phyloP scores from a whole-genome alignment of 2,113 vertebrate species.

The Saccopteryx leptura region DNA sequence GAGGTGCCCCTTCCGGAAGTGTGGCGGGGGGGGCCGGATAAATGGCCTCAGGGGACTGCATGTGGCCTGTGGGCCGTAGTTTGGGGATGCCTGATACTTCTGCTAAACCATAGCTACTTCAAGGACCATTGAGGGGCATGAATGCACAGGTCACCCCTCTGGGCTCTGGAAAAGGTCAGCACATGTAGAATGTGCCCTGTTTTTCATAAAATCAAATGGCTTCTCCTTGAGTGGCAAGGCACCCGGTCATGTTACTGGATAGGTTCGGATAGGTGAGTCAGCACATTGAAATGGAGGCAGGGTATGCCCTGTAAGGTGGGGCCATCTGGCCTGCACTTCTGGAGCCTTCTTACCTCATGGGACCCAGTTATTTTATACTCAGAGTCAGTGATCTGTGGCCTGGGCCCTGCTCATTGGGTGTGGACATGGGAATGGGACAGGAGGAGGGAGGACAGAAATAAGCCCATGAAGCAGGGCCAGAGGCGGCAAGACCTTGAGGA shows the following conservation, averaged over 20 bases:
- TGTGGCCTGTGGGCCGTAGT: too few species aligned
- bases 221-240: neutral
- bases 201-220: neutral
- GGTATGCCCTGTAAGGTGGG: neutral
- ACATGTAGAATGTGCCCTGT: fast-evolving
- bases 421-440: constrained; percentile 62
- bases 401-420: constrained; percentile 1
- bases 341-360: neutral
- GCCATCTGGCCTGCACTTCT: neutral
- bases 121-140: fast-evolving
- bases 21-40: too few species aligned
- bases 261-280: neutral
- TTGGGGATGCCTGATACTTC: too few species aligned
- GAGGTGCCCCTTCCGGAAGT: too few species aligned
- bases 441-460: constrained; percentile 68
- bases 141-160: fast-evolving
- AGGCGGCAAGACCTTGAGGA: constrained; percentile 32
- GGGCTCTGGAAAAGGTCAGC: neutral
- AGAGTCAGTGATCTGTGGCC: neutral
- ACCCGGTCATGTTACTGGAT: neutral
- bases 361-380: neutral
- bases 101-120: neutral
- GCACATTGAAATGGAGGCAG: neutral
- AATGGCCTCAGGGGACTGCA: too few species aligned
- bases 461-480: constrained; percentile 45